Conservation (phyloP, 2,113 vertebrate genomes). For the Typhlomys cinereus region DNA sequence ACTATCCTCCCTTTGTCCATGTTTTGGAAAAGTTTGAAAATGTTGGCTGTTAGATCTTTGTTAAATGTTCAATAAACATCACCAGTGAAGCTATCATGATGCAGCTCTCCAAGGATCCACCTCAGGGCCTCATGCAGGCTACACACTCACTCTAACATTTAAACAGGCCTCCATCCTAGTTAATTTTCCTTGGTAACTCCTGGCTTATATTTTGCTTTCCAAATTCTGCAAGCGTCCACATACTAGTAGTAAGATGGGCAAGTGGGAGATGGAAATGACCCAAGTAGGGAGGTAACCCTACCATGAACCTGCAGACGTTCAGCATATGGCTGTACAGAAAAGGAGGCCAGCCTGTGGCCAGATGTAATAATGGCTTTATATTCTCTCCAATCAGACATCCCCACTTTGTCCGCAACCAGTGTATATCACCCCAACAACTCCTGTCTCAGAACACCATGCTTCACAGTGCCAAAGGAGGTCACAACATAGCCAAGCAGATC, state of each 20-base stretch:
- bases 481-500: accelerated
- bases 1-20: neutral
- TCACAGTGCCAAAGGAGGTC: neutral
- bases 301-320: neutral
- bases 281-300: neutral
- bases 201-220: neutral
- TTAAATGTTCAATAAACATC: neutral
- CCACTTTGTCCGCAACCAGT: neutral
- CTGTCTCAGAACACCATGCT: neutral
- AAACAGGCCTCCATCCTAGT: neutral
- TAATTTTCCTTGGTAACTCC: neutral
- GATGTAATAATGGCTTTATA: neutral
- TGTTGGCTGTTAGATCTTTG: neutral
- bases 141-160: neutral
- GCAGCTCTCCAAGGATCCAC: neutral
- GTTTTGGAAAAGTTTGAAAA: neutral
- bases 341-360: neutral
- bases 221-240: neutral
- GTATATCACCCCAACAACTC: neutral
- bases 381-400: neutral
- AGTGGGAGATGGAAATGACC: neutral
- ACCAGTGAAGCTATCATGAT: neutral
- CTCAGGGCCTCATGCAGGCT: neutral
- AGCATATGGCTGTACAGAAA: neutral
- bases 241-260: neutral